Base-by-base conservation (phyloP, 2,888 invertebrate species). In the Leptodirus hochenwartii region DNA sequence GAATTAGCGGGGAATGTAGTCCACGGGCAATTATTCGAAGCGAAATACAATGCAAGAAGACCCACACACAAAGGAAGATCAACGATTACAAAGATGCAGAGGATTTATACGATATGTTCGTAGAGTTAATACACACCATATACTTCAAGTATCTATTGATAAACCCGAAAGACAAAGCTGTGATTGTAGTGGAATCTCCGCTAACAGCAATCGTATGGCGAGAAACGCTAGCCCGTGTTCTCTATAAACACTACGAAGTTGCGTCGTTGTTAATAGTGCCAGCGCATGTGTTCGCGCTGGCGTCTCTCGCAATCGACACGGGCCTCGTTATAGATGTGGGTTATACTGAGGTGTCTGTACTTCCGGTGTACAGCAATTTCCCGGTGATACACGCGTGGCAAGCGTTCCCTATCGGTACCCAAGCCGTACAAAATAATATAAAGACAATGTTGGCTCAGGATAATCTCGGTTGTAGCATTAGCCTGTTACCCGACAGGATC, bases 241-340 rank as follows among this genome's bases (percentile, higher is more conserved):
- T 95, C n/a, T 93, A 87, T 50, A 64, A 69, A 32, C 91, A 93
- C 51, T 95, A 81, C 58, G 91, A 93, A 67, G 84, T 85, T 50
- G 59, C 53, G 46, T 41, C 53, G 44, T 34, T 55, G 32, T 40
- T 53, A 17, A 41, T 85, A 59, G 71, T 87, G 16, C 87, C 95
- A 27, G 70, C 74, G 8, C 87, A 91, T 51, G 64, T 95, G 27
- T 74, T 87, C 34, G 67, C 80, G 14, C 65, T 90, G 11, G 68
- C 84, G 29, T 78, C 88, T 1, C 64, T 93, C 38, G 93, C 85
- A 29, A 61, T 78, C 8, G 68, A 72, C 29, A 79, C 80, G 2
- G 84, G 74, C 12, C 61, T 96, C 3, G 81, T 96, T 1, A 56
- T 95, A 25, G 84, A 88, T 51, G 64, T 91, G 14, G 96, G 96